Conservation (phyloP, 2,113 vertebrate species). For the Taxidea taxus region DNA sequence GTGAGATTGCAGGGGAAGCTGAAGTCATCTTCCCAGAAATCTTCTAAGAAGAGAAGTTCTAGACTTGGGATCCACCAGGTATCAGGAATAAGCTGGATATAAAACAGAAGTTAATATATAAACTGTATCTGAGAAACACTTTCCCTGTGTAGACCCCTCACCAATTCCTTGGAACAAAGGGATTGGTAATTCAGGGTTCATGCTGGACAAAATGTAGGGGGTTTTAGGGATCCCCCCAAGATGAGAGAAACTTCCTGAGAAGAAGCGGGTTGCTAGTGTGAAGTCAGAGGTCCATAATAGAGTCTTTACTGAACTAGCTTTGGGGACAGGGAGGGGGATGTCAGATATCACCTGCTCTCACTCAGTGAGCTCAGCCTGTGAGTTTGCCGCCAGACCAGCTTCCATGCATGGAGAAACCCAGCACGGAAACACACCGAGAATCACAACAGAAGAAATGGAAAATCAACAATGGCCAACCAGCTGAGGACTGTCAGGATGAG, state of each 20-base stretch:
- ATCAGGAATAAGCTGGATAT: not conserved
- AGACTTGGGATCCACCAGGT: not conserved
- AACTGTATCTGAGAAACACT: not conserved
- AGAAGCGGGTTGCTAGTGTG: not conserved
- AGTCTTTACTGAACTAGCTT: not conserved
- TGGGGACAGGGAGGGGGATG: fast-evolving
- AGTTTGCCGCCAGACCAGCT: not conserved
- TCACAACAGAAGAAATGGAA: not conserved
- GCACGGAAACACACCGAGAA: not conserved
- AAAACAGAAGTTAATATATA: not conserved
- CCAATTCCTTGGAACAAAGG: not conserved
- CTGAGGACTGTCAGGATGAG: not conserved
- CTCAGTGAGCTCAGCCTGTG: not conserved
- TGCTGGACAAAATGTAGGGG: not conserved
- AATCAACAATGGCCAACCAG: not conserved
- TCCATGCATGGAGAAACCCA: not conserved
- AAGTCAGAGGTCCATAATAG: not conserved
- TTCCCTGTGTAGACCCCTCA: not conserved
- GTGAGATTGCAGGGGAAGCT: not conserved
- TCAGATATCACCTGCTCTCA: too few species aligned
- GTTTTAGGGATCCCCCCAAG: not conserved
- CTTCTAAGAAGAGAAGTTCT: not conserved
- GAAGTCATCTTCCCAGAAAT: not conserved
- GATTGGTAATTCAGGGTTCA: not conserved
- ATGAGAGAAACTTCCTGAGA: not conserved